Evolutionary conservation across 2,113 vertebrate species (phyloP), one percentile per base, ranked within the genome.

Genomic region (Mixornis gularis): DNA sequence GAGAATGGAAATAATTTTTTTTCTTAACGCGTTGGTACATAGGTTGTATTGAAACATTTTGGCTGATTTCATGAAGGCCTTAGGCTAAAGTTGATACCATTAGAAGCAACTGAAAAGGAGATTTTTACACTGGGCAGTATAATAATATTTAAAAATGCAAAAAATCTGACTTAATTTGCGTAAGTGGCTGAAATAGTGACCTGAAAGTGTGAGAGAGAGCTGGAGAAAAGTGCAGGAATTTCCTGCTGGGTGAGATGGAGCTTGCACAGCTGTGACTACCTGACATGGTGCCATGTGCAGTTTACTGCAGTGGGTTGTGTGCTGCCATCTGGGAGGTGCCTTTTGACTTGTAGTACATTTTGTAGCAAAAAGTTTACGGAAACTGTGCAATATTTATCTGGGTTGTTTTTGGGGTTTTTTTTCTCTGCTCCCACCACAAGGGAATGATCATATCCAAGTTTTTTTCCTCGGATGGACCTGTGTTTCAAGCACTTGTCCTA

Each of bases 241-340:
- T 89, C 10, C 53, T 89, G 32, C 44, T 38, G 44, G 17, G 19
- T 58, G 56, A 48, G 14, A 29, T 58, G 44, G 60, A 36, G 27
- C 41, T 55, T 51, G 55, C 68, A 49, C 26, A 26, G 7, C 55
- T 1, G 0, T 34, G 27, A 13, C 18, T 56, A 1, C 17, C 27
- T 59, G 40, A 1, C 63, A 5, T 0, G 13, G 63, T 38, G 13
- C 58, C 36, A 13, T 1, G 2, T 25, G 20, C 41, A 40, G 25
- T 13, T 15, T 17, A 26, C 62, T 87, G 74, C 74, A 43, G 22
- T 22, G 46, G 27, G 20, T n/a, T 51, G 1, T 17, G 13, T 17
- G 19, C 55, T 52, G 20, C n/a, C 20, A 49, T 18, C 17, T 49
- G n/a, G 34, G 34, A 85, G 12, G 25, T 41, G 4, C 24, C 36